These are phyloP conservation scores for Rhea pennata DNA, from an alignment of 2,113 vertebrate genomes.

Conservation along the genomic window DNA sequence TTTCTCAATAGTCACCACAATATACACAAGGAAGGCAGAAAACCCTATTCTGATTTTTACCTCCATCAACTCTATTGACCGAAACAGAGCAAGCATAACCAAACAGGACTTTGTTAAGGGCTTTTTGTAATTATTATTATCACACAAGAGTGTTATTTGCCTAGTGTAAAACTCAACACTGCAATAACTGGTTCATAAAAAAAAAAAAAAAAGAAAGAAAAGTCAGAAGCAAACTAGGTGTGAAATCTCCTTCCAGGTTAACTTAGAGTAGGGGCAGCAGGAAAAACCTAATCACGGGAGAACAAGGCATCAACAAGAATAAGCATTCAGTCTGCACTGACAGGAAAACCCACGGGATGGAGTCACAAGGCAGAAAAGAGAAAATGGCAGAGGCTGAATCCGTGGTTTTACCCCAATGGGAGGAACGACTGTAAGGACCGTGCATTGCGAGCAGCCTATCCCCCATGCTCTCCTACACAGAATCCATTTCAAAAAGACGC, in stretches of 20 bases:
- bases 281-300: background rate
- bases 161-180: background rate
- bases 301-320: background rate
- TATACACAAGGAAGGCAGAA: background rate
- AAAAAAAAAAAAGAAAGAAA: background rate
- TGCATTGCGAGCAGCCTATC: rapidly evolving
- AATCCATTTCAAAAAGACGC: too few relatives aligned
- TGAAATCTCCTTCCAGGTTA: background rate
- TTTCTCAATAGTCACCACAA: background rate
- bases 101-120: background rate
- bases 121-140: background rate
- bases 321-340: background rate
- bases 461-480: background rate
- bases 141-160: background rate
- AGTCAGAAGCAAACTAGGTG: background rate
- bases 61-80: background rate
- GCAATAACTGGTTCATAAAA: background rate
- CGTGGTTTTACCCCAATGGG: rapidly evolving
- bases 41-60: background rate
- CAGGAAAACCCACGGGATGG: background rate
- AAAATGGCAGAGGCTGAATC: background rate
- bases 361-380: background rate
- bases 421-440: rapidly evolving
- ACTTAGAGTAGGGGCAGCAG: background rate
- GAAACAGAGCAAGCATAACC: background rate